phyloP scores from a whole-genome alignment of 2,113 vertebrate genomes.

The Mobula birostris region DNA sequence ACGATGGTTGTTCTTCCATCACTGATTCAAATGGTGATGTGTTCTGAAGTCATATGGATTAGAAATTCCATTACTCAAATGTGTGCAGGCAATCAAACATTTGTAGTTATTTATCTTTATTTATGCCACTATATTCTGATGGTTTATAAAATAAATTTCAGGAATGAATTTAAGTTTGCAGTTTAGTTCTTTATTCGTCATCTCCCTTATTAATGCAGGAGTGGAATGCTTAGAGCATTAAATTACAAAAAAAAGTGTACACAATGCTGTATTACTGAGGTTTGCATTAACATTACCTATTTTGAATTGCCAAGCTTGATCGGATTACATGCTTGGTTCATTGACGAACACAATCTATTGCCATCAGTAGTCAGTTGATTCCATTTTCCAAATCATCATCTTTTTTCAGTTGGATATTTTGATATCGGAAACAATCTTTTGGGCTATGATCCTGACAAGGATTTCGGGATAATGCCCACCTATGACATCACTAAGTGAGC shows the following conservation, averaged over 20 bases:
- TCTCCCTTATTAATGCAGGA: not conserved
- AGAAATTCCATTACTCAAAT: not conserved
- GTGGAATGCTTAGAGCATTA: not conserved
- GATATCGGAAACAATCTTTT: not conserved
- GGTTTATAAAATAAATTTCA: not conserved
- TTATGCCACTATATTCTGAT: not conserved
- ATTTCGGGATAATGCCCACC: not conserved
- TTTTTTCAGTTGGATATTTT: not conserved
- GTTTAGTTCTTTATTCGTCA: not conserved
- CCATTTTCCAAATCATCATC: not conserved
- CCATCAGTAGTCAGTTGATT: not conserved
- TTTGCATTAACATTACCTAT: not conserved
- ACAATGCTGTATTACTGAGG: not conserved
- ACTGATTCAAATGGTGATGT: not conserved
- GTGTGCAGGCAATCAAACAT: not conserved
- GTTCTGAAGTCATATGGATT: not conserved
- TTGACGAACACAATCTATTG: not conserved
- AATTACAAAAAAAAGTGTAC: not conserved
- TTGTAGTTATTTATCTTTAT: conserved; percentile 10
- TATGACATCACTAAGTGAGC: not conserved
- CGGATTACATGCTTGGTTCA: not conserved
- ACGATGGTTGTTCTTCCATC: not conserved
- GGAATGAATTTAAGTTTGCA: not conserved
- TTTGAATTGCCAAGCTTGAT: not conserved
- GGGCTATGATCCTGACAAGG: not conserved